Evolutionary conservation across 2,113 vertebrate species (phyloP).

Genomic region (Corvus moneduloides): DNA sequence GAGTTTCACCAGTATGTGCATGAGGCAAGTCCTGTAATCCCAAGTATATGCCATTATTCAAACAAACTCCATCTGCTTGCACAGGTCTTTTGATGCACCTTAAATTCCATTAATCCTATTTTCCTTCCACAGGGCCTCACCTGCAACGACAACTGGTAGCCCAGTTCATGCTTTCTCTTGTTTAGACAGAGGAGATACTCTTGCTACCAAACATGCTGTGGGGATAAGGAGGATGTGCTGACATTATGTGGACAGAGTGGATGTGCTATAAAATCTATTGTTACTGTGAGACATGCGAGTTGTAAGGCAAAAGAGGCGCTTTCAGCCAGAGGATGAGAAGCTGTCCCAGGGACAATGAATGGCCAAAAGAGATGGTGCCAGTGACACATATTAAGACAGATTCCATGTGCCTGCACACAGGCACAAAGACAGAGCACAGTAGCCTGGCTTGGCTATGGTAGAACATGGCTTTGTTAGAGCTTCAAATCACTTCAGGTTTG

Average conservation of each 20-base stretch:
- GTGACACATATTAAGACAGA: background rate
- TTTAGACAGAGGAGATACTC: background rate
- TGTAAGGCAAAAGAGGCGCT: background rate
- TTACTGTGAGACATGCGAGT: background rate
- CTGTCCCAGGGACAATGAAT: background rate
- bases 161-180: background rate
- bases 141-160: background rate
- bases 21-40: background rate
- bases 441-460: background rate
- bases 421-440: background rate
- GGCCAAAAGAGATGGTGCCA: background rate
- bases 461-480: background rate
- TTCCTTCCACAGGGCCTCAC: background rate
- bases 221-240: background rate
- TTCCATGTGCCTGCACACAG: background rate
- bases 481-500: too few species aligned
- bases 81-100: background rate
- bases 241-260: fast-evolving
- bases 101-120: background rate
- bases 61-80: background rate
- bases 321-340: background rate
- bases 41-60: background rate
- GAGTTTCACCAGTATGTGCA: background rate
- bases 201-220: background rate
- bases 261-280: background rate